phyloP scores from a whole-genome alignment of 2,797 vertebrate species.

The Amblyopsis hoosieri region DNA sequence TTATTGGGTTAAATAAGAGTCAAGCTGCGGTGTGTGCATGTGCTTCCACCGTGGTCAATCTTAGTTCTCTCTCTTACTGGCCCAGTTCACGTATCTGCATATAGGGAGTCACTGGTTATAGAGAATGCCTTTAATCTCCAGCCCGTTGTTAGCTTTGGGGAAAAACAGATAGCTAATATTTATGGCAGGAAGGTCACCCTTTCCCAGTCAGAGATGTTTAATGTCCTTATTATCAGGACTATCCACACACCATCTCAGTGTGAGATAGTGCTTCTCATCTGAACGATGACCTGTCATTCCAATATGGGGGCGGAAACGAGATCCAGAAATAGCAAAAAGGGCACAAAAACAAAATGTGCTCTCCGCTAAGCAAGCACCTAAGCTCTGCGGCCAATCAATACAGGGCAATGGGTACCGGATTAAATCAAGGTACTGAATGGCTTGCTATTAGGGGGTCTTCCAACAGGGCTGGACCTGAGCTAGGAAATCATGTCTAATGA shows the following conservation, averaged over 20 bases:
- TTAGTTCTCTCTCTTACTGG: not conserved
- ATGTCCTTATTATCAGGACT: conserved; percentile 53
- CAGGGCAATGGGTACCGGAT: conserved; percentile 15
- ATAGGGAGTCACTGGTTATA: not conserved
- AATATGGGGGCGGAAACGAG: conserved; percentile 22
- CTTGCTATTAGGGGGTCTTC: conserved; percentile 19
- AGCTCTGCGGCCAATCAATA: conserved; percentile 41
- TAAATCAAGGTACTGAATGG: conserved; percentile 24
- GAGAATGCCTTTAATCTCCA: conserved; percentile 28
- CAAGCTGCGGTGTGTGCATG: conserved; percentile 11
- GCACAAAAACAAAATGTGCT: conserved; percentile 36
- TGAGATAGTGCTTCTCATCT: conserved; percentile 36
- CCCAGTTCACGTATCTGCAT: conserved; percentile 3
- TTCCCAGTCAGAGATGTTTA: conserved; percentile 52
- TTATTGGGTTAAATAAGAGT: conserved; percentile 19
- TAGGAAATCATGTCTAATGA: conserved; percentile 18
- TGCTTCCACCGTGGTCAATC: conserved; percentile 11
- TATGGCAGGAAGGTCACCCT: conserved; percentile 49
- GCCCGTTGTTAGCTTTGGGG: conserved; percentile 10
- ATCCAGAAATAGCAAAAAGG: conserved; percentile 30
- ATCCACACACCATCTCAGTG: conserved; percentile 33
- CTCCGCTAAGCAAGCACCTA: conserved; percentile 12
- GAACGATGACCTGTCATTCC: conserved; percentile 51
- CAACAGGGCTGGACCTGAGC: not conserved
- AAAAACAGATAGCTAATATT: conserved; percentile 40